phyloP scores from a whole-genome alignment of 2,888 invertebrate species.

The Nasonia oneida region DNA sequence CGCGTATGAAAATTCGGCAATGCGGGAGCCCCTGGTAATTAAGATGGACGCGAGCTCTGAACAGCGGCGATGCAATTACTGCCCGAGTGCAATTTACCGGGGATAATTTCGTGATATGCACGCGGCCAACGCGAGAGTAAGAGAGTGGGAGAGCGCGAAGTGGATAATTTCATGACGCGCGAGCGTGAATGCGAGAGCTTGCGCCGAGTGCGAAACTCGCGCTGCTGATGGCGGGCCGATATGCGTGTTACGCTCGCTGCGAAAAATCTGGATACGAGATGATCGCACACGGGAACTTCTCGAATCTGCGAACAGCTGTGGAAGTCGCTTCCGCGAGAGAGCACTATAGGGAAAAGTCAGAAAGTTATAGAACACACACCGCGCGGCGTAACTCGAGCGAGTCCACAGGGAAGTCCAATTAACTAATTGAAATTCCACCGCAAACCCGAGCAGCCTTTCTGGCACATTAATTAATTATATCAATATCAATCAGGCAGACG shows the following conservation, averaged over 20 bases:
- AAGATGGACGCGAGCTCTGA: slow-evolving; percentile 69
- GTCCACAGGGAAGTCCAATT: slow-evolving; percentile 9
- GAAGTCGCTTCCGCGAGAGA: too few relatives aligned
- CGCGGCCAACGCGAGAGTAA: slow-evolving; percentile 26
- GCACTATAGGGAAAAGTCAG: not conserved
- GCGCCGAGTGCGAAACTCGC: not conserved
- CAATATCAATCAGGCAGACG: slow-evolving; percentile 63
- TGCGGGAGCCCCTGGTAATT: slow-evolving; percentile 67
- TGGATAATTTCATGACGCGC: slow-evolving; percentile 41
- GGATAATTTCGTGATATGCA: slow-evolving; percentile 71
- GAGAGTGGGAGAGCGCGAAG: not conserved
- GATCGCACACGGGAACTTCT: too few relatives aligned
- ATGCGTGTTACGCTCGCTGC: not conserved
- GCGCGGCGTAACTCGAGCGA: not conserved
- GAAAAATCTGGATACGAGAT: not conserved
- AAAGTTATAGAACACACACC: not conserved
- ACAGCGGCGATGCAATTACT: slow-evolving; percentile 72
- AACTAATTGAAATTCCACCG: slow-evolving; percentile 19
- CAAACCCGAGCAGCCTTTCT: not conserved
- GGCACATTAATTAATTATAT: slow-evolving; percentile 60
- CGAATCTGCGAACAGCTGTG: too few relatives aligned
- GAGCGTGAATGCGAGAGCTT: not conserved
- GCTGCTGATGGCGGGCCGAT: not conserved
- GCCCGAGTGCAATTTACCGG: slow-evolving; percentile 73
- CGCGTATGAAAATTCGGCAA: slow-evolving; percentile 52